phyloP scores from a whole-genome alignment of 2,113 vertebrate genomes.

The Ochotona princeps region DNA sequence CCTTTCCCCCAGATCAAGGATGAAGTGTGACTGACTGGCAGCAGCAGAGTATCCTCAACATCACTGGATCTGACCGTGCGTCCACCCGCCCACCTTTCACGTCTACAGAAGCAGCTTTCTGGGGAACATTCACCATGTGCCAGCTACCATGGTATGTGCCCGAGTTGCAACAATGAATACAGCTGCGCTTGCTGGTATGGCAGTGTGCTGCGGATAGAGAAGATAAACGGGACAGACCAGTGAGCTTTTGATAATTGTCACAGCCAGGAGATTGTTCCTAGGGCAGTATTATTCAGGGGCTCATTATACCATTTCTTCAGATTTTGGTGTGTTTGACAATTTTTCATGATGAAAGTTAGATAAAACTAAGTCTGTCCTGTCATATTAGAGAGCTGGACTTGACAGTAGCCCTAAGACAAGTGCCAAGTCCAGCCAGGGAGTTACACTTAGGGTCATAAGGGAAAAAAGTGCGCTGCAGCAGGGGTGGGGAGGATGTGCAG shows the following conservation, averaged over 20 bases:
- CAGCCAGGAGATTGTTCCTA: neutral
- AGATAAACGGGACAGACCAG: neutral
- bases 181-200: neutral
- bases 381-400: slow-evolving; percentile 7
- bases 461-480: neutral
- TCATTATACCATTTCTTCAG: neutral
- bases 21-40: neutral
- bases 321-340: neutral
- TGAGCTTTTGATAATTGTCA: neutral
- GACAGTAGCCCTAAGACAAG: neutral
- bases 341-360: slow-evolving; percentile 33
- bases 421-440: neutral
- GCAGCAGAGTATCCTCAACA: neutral
- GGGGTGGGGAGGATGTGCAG: neutral
- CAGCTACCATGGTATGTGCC: neutral
- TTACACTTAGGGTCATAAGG: neutral
- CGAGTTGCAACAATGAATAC: neutral
- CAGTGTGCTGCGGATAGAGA: neutral
- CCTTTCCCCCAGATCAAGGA: neutral
- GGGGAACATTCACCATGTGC: neutral
- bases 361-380: neutral
- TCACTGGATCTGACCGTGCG: neutral
- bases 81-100: neutral
- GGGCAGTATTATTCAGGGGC: neutral
- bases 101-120: neutral